Conservation (phyloP, 1,140 invertebrate species). For the Drosophila subobscura region DNA sequence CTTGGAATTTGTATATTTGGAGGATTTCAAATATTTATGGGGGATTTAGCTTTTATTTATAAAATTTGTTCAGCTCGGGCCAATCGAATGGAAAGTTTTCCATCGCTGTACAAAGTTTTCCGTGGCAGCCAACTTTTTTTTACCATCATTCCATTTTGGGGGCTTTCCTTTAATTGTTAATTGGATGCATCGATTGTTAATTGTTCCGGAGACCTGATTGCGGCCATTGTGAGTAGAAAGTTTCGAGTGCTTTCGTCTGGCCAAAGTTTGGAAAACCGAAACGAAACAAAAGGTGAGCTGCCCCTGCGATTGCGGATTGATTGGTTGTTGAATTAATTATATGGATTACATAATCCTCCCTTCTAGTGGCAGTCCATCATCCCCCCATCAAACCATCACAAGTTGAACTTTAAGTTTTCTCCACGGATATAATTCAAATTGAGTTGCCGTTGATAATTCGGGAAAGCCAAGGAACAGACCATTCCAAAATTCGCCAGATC, state of each 20-base stretch:
- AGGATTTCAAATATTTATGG: slow-evolving; percentile 24
- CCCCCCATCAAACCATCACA: background rate
- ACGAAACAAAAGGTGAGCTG: slow-evolving; percentile 51
- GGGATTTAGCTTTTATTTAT: slow-evolving; percentile 27
- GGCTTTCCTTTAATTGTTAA: slow-evolving; percentile 68
- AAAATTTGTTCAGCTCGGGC: slow-evolving; percentile 28
- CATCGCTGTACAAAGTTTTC: slow-evolving; percentile 25
- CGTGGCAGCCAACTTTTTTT: slow-evolving; percentile 12
- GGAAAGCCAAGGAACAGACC: slow-evolving; percentile 1
- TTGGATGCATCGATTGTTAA: slow-evolving; percentile 79
- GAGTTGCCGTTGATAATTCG: slow-evolving; percentile 55
- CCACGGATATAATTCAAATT: slow-evolving; percentile 15
- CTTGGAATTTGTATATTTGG: slow-evolving; percentile 16
- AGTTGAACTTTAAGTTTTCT: slow-evolving; percentile 11
- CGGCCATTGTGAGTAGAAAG: slow-evolving; percentile 50
- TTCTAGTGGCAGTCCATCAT: slow-evolving; percentile 9
- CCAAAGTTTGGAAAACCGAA: slow-evolving; percentile 55
- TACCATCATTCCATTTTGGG: slow-evolving; percentile 27
- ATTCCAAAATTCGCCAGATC: slow-evolving; percentile 17
- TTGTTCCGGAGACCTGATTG: slow-evolving; percentile 54
- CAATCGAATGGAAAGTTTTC: slow-evolving; percentile 33
- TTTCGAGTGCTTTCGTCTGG: slow-evolving; percentile 75
- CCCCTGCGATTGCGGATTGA: slow-evolving; percentile 39
- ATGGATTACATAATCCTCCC: slow-evolving; percentile 44
- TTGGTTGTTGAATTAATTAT: slow-evolving; percentile 54